phyloP scores from a whole-genome alignment of 1,140 invertebrate species.

The Drosophila guanche region DNA sequence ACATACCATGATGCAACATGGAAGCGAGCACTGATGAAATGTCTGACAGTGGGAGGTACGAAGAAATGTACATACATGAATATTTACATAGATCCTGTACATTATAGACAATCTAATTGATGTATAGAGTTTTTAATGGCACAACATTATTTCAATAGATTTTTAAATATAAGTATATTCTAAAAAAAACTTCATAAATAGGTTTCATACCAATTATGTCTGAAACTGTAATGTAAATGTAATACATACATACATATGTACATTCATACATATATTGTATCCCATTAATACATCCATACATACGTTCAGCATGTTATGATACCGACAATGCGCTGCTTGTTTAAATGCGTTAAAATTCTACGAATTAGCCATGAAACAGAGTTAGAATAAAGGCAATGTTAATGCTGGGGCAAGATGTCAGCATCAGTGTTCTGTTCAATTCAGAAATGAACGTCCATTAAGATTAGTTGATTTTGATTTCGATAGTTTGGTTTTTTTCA shows the following conservation, averaged over 20 bases:
- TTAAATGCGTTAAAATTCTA: not conserved
- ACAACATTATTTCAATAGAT: too few species aligned
- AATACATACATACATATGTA: too few species aligned
- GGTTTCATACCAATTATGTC: too few species aligned
- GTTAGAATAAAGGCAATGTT: slow-evolving; percentile 26
- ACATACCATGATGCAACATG: not conserved
- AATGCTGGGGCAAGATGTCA: slow-evolving; percentile 51
- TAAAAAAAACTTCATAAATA: too few species aligned
- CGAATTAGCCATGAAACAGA: slow-evolving; percentile 8
- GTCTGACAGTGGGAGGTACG: too few species aligned
- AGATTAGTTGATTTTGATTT: slow-evolving; percentile 79
- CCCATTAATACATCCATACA: not conserved
- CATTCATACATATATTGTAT: too few species aligned
- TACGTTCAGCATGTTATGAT: not conserved
- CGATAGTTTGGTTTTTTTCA: slow-evolving; percentile 62
- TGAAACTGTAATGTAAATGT: too few species aligned
- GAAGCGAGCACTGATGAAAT: not conserved
- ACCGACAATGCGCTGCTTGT: not conserved
- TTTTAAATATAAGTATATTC: too few species aligned
- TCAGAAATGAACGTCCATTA: slow-evolving; percentile 71
- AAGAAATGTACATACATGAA: not conserved
- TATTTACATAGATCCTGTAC: not conserved
- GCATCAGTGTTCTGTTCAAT: slow-evolving; percentile 52
- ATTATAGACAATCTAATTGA: too few species aligned
- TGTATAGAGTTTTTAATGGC: too few species aligned